Percentiles rank a stretch among this genome's conserved stretches.
Evolutionary conservation across 2,113 vertebrate genomes (phyloP).

Genomic region (Megaceryle maxima): DNA sequence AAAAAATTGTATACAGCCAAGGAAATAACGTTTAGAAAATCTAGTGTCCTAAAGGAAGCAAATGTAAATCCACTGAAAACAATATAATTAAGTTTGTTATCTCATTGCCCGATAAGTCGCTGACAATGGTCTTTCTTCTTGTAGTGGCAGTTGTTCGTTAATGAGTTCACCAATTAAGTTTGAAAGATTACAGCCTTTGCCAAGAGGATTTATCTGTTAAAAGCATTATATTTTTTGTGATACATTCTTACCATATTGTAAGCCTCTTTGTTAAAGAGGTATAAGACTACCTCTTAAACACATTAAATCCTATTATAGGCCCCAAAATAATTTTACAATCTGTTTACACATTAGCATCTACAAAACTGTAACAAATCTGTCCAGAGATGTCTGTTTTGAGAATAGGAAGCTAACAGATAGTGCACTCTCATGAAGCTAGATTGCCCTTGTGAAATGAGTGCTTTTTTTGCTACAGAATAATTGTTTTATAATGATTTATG

Average conservation of each 20-base stretch:
- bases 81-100: conserved; percentile 76
- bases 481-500: conserved; percentile 64
- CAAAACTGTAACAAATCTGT: conserved; percentile 52
- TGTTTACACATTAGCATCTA: conserved; percentile 54
- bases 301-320: conserved; percentile 58
- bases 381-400: conserved; percentile 57
- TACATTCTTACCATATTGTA: conserved; percentile 62
- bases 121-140: conserved; percentile 73
- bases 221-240: conserved; percentile 71
- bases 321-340: conserved; percentile 46
- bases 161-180: conserved; percentile 77
- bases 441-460: conserved; percentile 59
- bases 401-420: conserved; percentile 44
- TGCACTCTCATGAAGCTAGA: conserved; percentile 38
- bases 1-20: background rate
- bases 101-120: conserved; percentile 68
- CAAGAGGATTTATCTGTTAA: conserved; percentile 74
- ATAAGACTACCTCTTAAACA: conserved; percentile 62
- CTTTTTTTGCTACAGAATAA: conserved; percentile 57
- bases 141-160: conserved; percentile 71
- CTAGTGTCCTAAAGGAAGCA: conserved; percentile 57
- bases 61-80: conserved; percentile 70
- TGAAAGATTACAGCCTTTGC: conserved; percentile 71
- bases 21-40: conserved; percentile 56
- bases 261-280: conserved; percentile 64